Base-by-base conservation (phyloP, 2,888 invertebrate genomes). In the Morinoia aosen region DNA sequence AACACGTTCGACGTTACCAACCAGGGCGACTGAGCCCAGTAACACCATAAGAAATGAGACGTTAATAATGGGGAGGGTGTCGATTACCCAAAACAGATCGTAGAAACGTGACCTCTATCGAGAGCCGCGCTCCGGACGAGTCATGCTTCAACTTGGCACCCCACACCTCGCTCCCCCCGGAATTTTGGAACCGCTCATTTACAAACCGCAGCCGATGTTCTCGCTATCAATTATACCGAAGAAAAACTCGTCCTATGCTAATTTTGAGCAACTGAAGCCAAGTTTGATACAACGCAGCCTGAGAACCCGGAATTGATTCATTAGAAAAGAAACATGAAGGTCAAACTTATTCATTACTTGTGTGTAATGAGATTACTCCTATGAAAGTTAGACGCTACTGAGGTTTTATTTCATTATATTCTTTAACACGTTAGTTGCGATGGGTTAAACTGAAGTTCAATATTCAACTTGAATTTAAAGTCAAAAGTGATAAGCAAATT, bases 81-180 rank as follows among this genome's bases (percentile, higher is more conserved):
- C 76, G 76, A 76, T 76, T 76, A 76, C 76, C 76, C 76, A 76
- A 76, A 76, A 76, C 33, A 76, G 76, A 76, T 76, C 76, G 76
- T 76, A 76, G 76, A 76, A 76, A 76, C 76, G 76, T 76, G 76
- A 76, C 76, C 14, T 76, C 76, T 33, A 76, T 10, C 8, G 33
- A 76, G 76, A 76, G 10, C 76, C 76, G 25, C 25, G 76, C 76
- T 25, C 25, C 76, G 33, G 8, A 25, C 76, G 76, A 76, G 76
- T 76, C 76, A 76, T 76, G 76, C 25, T 76, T 33, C 76, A 76
- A 76, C 76, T 76, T 76, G 10, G 76, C 33, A 33, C 33, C 25
- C 76, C 76, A 19, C 76, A 76, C 76, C 76, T 76, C 76, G 76
- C 76, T 76, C 76, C 19, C 25, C 19, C 25, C 33, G 14, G 33